Conservation (phyloP, 2,888 invertebrate genomes). For the Phalera bucephala region DNA sequence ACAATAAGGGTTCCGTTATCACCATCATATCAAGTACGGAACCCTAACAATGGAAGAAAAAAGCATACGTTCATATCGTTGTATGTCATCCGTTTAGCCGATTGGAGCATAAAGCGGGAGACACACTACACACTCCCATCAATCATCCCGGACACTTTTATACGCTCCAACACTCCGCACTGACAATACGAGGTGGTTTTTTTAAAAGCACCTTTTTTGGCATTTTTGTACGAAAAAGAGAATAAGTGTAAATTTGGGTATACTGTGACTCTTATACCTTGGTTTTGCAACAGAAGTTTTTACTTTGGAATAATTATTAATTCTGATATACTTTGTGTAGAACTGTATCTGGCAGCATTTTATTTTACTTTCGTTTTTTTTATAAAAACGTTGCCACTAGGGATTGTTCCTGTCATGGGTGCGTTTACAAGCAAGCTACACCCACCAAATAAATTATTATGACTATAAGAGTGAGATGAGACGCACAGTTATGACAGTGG, state of each 20-base stretch:
- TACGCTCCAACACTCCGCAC: constrained; percentile 42
- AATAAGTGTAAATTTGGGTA: constrained; percentile 45
- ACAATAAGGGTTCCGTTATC: no score
- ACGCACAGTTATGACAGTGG: no score
- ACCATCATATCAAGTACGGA: no score
- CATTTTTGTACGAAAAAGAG: constrained; percentile 36
- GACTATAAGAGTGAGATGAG: no score
- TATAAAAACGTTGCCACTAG: no score
- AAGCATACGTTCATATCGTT: constrained; percentile 18
- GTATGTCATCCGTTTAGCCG: constrained; percentile 31
- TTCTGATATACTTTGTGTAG: no score
- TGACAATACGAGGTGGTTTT: constrained; percentile 37
- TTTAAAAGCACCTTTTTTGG: constrained; percentile 32
- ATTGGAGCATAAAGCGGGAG: constrained; percentile 29
- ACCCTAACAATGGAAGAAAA: no score
- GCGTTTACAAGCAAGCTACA: no score
- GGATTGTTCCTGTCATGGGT: no score
- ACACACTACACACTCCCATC: constrained; percentile 57
- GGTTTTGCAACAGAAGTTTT: constrained; percentile 1
- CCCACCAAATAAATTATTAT: no score
- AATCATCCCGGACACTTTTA: constrained; percentile 60
- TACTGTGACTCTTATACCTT: constrained; percentile 7
- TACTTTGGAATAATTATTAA: neutral
- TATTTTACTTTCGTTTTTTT: no score
- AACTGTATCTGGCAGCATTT: no score